phyloP scores from a whole-genome alignment of 2,888 invertebrate species.

The Pteria penguin region DNA sequence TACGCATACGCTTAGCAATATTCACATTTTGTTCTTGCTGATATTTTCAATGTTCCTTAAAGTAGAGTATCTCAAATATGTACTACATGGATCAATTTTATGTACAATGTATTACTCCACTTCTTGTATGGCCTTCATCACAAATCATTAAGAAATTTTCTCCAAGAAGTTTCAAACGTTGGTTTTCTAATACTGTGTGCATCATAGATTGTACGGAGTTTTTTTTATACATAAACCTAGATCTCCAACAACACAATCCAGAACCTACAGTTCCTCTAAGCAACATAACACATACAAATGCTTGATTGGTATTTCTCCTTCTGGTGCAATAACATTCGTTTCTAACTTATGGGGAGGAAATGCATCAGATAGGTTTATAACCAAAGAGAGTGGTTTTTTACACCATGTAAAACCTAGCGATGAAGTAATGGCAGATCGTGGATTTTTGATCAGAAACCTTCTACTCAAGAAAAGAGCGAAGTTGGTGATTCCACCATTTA shows the following conservation, averaged over 20 bases:
- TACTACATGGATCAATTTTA: too few relatives aligned
- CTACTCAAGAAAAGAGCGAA: neutral
- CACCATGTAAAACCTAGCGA: slow-evolving; percentile 12
- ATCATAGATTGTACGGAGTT: slow-evolving; percentile 37
- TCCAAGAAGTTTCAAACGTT: slow-evolving; percentile 10
- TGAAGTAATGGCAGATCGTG: slow-evolving; percentile 31
- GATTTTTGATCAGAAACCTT: slow-evolving; percentile 20
- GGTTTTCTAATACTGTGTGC: slow-evolving; percentile 4
- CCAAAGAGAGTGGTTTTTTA: slow-evolving; percentile 22
- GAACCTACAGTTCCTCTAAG: slow-evolving; percentile 24
- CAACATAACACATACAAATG: slow-evolving; percentile 22
- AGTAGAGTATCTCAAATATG: too few relatives aligned
- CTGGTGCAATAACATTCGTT: slow-evolving; percentile 30
- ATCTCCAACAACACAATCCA: slow-evolving; percentile 28
- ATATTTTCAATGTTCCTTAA: too few relatives aligned
- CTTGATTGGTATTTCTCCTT: slow-evolving; percentile 24
- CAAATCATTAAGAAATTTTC: slow-evolving; percentile 2
- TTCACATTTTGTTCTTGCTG: too few relatives aligned
- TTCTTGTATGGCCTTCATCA: slow-evolving; percentile 29
- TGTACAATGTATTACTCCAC: too few relatives aligned
- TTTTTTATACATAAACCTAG: slow-evolving; percentile 22
- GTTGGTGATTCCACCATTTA: slow-evolving; percentile 20
- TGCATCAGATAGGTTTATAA: slow-evolving; percentile 30
- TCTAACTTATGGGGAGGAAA: slow-evolving; percentile 34
- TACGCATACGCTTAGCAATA: too few relatives aligned